A percentile compares a stretch with the other conserved stretches of the same genome.
phyloP scores from a whole-genome alignment of 2,888 invertebrate genomes.

The Drosophila macrospina region DNA sequence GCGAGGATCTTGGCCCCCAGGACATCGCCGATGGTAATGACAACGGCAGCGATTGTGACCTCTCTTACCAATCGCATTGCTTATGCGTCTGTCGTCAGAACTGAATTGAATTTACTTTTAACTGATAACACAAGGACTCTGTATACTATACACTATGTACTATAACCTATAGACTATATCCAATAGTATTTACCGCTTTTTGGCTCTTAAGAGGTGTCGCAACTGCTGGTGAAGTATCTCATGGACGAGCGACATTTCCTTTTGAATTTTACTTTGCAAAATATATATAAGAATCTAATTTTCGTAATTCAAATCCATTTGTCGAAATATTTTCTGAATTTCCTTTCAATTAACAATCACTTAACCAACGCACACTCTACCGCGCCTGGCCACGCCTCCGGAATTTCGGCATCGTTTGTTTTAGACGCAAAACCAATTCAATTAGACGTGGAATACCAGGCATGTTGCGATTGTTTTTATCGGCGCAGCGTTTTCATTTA shows the following conservation, averaged over 20 bases:
- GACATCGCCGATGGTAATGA: slow-evolving; percentile 10
- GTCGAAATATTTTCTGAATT: slow-evolving; percentile 3
- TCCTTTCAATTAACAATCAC: background rate
- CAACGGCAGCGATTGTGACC: slow-evolving; percentile 22
- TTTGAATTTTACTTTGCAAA: background rate
- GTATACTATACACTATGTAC: no score
- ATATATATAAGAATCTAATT: slow-evolving; percentile 5
- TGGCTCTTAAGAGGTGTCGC: slow-evolving; percentile 25
- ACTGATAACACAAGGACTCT: background rate
- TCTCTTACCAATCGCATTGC: background rate
- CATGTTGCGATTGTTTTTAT: slow-evolving; percentile 21
- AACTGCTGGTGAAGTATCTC: slow-evolving; percentile 33
- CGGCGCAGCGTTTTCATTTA: slow-evolving; percentile 30
- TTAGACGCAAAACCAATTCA: background rate
- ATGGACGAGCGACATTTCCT: slow-evolving; percentile 23
- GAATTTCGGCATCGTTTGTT: background rate
- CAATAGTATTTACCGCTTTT: slow-evolving; percentile 32
- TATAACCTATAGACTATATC: background rate
- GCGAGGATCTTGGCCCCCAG: slow-evolving; percentile 31
- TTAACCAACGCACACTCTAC: background rate
- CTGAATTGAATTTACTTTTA: background rate
- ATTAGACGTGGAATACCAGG: slow-evolving; percentile 9
- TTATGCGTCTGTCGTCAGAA: background rate
- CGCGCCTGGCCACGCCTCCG: background rate
- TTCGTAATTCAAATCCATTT: background rate